Conservation (phyloP, 2,113 vertebrate species). For the Sardina pilchardus region DNA sequence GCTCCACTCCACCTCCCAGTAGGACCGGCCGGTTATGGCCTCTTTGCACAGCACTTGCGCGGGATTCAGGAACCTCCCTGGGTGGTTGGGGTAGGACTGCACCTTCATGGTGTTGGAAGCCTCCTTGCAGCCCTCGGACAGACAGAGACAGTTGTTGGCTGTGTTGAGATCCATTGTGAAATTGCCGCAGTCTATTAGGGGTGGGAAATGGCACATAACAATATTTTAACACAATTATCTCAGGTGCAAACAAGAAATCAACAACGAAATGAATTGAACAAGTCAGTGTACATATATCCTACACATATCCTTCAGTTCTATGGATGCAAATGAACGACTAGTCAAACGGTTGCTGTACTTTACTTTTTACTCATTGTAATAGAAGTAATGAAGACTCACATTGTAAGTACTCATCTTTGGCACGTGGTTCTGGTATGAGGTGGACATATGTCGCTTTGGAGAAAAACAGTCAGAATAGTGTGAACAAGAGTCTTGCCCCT, state of each 20-base stretch:
- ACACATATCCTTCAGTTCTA: neutral
- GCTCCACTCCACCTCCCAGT: slow-evolving; percentile 36
- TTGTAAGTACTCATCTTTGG: neutral
- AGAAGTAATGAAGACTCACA: neutral
- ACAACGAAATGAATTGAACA: too few species aligned
- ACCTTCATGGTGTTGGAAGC: neutral
- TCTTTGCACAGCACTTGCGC: slow-evolving; percentile 20
- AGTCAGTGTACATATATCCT: neutral
- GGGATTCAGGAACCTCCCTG: slow-evolving; percentile 15
- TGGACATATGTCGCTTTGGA: neutral
- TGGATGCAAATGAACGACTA: neutral
- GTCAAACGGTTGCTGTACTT: neutral
- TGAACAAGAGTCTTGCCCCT: neutral
- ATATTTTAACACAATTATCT: neutral
- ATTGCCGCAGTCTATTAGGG: neutral
- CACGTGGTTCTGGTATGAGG: neutral
- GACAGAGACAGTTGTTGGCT: neutral
- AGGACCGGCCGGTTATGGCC: slow-evolving; percentile 11
- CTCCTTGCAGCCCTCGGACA: neutral
- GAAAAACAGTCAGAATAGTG: neutral
- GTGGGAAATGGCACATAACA: neutral
- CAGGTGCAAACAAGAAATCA: neutral
- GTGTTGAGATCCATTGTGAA: slow-evolving; percentile 6
- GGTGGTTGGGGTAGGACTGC: slow-evolving; percentile 20
- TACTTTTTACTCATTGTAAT: neutral